Conservation (phyloP, 2,888 invertebrate genomes). For the Ceraclea dissimilis region DNA sequence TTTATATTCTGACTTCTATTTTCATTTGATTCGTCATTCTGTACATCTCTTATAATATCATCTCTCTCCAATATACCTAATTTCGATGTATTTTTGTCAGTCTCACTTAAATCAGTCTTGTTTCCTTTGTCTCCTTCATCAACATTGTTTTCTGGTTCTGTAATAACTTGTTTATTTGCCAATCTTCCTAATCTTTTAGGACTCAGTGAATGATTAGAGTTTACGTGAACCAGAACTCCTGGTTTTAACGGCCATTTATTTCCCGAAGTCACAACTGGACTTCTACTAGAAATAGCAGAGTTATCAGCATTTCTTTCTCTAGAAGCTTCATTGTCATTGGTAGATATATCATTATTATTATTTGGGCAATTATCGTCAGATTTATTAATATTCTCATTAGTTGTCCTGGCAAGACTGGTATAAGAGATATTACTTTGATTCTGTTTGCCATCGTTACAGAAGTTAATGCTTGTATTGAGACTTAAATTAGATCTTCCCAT, state of each 20-base stretch:
- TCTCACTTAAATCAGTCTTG: slow-evolving; percentile 26
- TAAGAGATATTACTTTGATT: slow-evolving; percentile 8
- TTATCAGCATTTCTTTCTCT: slow-evolving; percentile 29
- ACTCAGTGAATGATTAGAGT: slow-evolving; percentile 68
- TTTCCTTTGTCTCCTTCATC: slow-evolving; percentile 24
- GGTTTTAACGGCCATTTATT: slow-evolving; percentile 83
- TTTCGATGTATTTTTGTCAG: slow-evolving; percentile 29
- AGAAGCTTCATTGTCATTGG: slow-evolving; percentile 23
- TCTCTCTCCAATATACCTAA: slow-evolving; percentile 43
- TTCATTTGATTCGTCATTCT: slow-evolving; percentile 28
- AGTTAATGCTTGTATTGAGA: slow-evolving; percentile 22
- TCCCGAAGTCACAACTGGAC: slow-evolving; percentile 39
- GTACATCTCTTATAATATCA: slow-evolving; percentile 27
- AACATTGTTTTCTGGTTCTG: slow-evolving; percentile 16
- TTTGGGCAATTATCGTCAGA: slow-evolving; percentile 1
- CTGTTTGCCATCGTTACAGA: slow-evolving; percentile 26
- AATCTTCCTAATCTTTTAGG: slow-evolving; percentile 34
- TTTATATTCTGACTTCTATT: slow-evolving; percentile 25
- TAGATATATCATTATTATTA: slow-evolving; percentile 19
- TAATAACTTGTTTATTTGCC: slow-evolving; percentile 34
- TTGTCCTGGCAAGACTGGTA: background rate
- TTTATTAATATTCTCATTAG: background rate
- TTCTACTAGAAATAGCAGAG: slow-evolving; percentile 27
- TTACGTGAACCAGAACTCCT: slow-evolving; percentile 81
- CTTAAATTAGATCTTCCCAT: slow-evolving; percentile 15